Conservation (phyloP, 1,140 invertebrate species). For the Sitobion miscanthi region DNA sequence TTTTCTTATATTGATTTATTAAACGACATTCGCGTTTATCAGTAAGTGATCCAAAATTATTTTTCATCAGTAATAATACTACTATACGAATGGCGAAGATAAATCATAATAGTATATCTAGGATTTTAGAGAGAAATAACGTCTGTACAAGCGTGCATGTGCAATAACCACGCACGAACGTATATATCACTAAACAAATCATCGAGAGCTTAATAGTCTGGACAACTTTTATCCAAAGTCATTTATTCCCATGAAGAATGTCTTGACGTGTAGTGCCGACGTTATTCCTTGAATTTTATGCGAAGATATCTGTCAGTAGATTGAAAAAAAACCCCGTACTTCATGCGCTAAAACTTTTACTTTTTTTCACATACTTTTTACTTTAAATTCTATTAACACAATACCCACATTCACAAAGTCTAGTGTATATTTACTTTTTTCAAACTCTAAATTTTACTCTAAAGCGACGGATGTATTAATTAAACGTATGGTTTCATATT, state of each 20-base stretch:
- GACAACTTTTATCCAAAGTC: slow-evolving; percentile 26
- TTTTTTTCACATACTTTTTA: no score
- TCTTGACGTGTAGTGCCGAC: not conserved
- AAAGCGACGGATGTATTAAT: not conserved
- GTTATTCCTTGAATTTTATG: not conserved
- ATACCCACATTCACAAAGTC: not conserved
- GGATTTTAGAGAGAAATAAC: slow-evolving; percentile 4
- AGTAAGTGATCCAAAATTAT: not conserved
- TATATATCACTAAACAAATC: slow-evolving; percentile 23
- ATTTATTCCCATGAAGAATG: slow-evolving; percentile 1
- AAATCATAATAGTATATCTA: slow-evolving; percentile 19
- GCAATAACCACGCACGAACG: not conserved
- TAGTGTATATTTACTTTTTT: not conserved
- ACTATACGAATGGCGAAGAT: not conserved
- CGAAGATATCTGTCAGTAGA: not conserved
- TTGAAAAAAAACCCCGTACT: not conserved
- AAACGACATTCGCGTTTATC: not conserved
- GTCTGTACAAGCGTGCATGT: not conserved
- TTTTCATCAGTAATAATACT: not conserved
- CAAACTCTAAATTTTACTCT: not conserved
- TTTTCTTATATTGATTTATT: slow-evolving; percentile 4
- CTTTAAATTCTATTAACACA: not conserved
- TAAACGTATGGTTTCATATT: not conserved
- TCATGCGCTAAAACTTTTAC: not conserved
- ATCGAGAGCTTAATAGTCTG: slow-evolving; percentile 11